Base-by-base conservation (phyloP, 2,797 vertebrate genomes). In the Alfaro cultratus region DNA sequence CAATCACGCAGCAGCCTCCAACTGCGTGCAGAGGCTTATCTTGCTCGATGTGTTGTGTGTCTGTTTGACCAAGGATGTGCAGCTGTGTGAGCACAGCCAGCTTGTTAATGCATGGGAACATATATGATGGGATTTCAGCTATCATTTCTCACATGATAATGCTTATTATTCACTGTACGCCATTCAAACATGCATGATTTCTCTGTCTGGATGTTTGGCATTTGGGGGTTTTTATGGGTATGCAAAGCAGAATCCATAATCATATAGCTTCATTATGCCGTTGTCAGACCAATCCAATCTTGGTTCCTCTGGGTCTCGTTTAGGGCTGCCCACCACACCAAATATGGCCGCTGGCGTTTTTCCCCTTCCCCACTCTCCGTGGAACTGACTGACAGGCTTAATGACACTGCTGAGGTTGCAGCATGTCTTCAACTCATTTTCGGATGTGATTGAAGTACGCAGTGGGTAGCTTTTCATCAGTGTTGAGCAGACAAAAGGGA, bases 391-490 rank as follows among this genome's bases (percentile, higher is more conserved):
- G 95, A 91, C 93, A 91, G 90, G 85, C 87, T 93, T 95, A 94
- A 95, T 94, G 94, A 92, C 92, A 83, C 92, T 92, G 92, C 84
- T 70, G 87, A 92, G 93, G 89, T 86, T 92, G 83, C 89, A 80
- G 83, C 89, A 71, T 80, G 81, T 94, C 93, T 93, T 90, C 84
- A 81, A 92, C 93, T 95, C 88, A 93, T 95, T 95, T 94, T 94
- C 79, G 4, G 78, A 75, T 77, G 84, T 95, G 94, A 95, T 95
- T 95, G 92, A 94, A 95, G 94, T 94, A 95, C 92, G 75, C 94
- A 87, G 93, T 93, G 93, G 94, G 94, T 91, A 91, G 93, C 93
- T 89, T 94, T 94, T 95, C 94, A 94, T 95, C 93, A 94, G 87
- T 60, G 86, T 80, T 92, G 88, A 90, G 93, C 91, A 93, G 94